These are phyloP conservation scores for Lamprotornis superbus DNA, from an alignment of 2,113 vertebrate species.

Conservation along the genomic window DNA sequence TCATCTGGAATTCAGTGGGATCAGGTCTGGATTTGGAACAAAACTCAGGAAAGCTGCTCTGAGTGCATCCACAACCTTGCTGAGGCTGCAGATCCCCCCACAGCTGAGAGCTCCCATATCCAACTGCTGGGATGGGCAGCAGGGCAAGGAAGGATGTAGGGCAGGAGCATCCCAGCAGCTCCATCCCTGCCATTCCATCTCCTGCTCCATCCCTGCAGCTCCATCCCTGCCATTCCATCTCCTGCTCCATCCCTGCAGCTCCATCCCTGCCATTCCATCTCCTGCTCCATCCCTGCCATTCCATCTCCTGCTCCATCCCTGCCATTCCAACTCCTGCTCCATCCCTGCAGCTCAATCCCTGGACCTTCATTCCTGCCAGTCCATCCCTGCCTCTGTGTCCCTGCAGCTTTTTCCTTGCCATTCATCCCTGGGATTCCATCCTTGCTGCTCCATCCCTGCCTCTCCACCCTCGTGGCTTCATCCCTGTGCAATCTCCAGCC, in stretches of 20 bases:
- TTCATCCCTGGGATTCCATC: background rate
- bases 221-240: background rate
- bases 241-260: background rate
- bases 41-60: background rate
- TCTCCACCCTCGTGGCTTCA: background rate
- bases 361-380: too few species aligned
- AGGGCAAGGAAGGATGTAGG: background rate
- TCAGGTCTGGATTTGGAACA: background rate
- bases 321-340: background rate
- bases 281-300: background rate
- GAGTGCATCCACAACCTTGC: accelerated
- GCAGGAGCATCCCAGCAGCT: background rate
- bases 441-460: background rate
- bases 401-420: accelerated
- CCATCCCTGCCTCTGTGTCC: background rate
- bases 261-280: background rate
- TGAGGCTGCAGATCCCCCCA: accelerated
- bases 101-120: accelerated
- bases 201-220: background rate
- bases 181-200: background rate
- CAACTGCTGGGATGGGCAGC: background rate
- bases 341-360: background rate
- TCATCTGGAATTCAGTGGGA: background rate
- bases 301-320: background rate
- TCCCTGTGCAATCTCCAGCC: background rate